Evolutionary conservation across 2,797 vertebrate species (phyloP).

Genomic region (Hypotaenidia okinawae): DNA sequence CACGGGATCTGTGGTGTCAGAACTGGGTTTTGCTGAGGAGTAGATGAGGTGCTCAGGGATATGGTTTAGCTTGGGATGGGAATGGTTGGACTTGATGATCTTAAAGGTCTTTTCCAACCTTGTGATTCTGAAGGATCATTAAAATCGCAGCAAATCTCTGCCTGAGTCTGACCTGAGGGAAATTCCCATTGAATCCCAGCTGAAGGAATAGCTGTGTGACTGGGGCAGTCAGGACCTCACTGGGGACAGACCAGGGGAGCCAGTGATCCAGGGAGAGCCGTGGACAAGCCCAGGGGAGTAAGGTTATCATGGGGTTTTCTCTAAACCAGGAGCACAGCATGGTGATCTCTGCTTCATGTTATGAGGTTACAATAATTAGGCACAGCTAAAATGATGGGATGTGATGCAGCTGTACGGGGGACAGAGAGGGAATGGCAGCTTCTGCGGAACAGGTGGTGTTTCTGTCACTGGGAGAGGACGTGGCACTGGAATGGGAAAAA

Average conservation of each 20-base stretch:
- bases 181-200: neutral
- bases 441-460: too few species aligned
- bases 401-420: neutral
- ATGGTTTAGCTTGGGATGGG: too few species aligned
- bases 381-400: neutral
- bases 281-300: neutral
- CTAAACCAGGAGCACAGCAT: neutral
- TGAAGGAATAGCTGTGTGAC: neutral
- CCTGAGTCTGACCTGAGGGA: neutral
- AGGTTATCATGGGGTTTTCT: rapidly evolving
- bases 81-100: too few species aligned
- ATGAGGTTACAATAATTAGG: neutral
- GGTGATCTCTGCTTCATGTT: neutral
- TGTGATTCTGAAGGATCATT: neutral
- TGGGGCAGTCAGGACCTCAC: rapidly evolving
- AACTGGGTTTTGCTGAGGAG: neutral
- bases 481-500: neutral
- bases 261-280: neutral
- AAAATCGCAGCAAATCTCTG: neutral
- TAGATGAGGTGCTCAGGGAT: too few species aligned
- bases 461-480: neutral
- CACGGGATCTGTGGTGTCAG: neutral
- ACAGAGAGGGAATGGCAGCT: neutral
- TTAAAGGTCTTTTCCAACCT: too few species aligned
- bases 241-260: neutral